Evolutionary conservation across 2,888 invertebrate genomes (phyloP), one percentile per base, ranked within the genome.

Genomic region (Masnerella sp.): DNA sequence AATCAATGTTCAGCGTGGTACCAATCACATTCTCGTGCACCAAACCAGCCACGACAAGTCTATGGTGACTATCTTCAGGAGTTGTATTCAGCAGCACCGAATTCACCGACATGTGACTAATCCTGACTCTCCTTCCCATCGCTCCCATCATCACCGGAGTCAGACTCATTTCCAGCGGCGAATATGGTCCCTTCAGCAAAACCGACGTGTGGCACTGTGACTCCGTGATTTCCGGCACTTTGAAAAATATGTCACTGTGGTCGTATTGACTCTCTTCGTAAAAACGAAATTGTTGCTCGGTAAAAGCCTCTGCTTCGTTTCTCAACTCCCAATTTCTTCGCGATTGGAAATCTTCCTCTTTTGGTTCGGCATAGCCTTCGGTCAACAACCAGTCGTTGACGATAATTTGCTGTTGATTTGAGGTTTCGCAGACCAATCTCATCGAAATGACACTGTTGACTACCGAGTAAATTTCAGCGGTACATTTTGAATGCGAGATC

Each of bases 21-120:
- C 88, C 88, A 0, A 73, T 59, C 20, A 88, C 81, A 71, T 88
- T 89, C 82, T 93, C 91, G 0, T 90, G 89, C 0, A 95, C 91
- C 0, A 88, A 85, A 0, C 91, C 92, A 0, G 95, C 92, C 0
- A 96, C 92, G 38, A 94, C 59, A 75, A 94, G 84, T 74, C 93
- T 91, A 61, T 91, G 90, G 78, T 92, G 91, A 0, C 89, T 88
- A 83, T 93, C 92, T 79, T 94, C 92, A 0, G 95, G 95, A 74
- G 94, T 93, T 0, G 92, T 91, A 79, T 97, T 95, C 0, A 98
- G 88, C 0, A 95, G 88, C 2, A 97, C 93, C 0, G 93, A 92
- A 89, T 98, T 98, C 3, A 97, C 94, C 0, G 97, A 97, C 74
- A 90, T 90, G 75, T 89, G 89, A 73, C 96, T 95, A n/a, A 98